Conservation (phyloP, 1,140 invertebrate genomes). For the Plodia interpunctella region DNA sequence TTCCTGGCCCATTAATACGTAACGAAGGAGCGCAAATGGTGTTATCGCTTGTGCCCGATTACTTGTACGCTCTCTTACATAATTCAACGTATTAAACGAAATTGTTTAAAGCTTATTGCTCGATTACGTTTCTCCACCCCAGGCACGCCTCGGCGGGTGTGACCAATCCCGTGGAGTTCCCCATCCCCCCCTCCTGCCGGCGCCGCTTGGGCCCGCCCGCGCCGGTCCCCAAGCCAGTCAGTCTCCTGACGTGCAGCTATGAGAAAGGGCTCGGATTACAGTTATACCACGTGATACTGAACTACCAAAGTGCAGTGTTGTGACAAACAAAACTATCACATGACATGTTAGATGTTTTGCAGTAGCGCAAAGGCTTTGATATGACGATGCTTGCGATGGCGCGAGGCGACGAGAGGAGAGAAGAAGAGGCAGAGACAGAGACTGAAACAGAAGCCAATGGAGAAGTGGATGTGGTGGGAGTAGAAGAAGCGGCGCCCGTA, state of each 20-base stretch:
- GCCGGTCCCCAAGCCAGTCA: slow-evolving; percentile 21
- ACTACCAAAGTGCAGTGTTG: slow-evolving; percentile 1
- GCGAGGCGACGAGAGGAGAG: slow-evolving; percentile 59
- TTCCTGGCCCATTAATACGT: slow-evolving; percentile 77
- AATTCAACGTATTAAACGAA: slow-evolving; percentile 78
- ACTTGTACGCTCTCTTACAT: slow-evolving; percentile 75
- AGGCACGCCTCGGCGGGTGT: slow-evolving; percentile 61
- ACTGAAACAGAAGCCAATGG: slow-evolving; percentile 49
- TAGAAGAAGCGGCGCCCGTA: slow-evolving; percentile 66
- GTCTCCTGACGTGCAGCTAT: background rate
- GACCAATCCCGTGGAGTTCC: slow-evolving; percentile 66
- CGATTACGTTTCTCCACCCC: slow-evolving; percentile 70
- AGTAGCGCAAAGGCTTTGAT: slow-evolving; percentile 49
- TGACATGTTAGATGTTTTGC: slow-evolving; percentile 14
- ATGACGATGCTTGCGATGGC: slow-evolving; percentile 75
- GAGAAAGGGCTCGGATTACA: slow-evolving; percentile 30
- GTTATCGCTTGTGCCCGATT: slow-evolving; percentile 76
- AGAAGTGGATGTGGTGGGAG: slow-evolving; percentile 67
- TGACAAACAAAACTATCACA: slow-evolving; percentile 14
- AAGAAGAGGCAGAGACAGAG: slow-evolving; percentile 48
- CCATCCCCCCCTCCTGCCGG: slow-evolving; percentile 18
- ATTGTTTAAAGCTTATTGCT: slow-evolving; percentile 78
- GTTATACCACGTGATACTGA: slow-evolving; percentile 15
- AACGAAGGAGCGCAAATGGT: slow-evolving; percentile 76
- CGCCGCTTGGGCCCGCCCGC: slow-evolving; percentile 16